phyloP scores from a whole-genome alignment of 2,113 vertebrate species.

The Alligator sinensis region DNA sequence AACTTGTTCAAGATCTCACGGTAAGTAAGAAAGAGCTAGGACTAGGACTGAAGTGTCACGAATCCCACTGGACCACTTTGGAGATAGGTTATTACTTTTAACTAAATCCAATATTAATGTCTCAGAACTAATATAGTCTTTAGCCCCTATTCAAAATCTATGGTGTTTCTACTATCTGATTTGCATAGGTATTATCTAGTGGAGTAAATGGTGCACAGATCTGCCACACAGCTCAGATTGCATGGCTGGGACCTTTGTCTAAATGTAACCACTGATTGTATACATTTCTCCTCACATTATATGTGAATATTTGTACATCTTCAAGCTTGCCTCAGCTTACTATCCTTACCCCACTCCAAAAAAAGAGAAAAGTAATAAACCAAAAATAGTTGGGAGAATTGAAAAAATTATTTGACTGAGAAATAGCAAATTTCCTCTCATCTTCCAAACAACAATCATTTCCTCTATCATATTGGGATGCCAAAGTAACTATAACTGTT shows the following conservation, averaged over 20 bases:
- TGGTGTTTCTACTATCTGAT: neutral
- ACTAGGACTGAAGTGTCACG: neutral
- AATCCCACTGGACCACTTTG: neutral
- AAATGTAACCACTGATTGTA: neutral
- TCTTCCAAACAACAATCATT: constrained; percentile 23
- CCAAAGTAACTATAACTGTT: neutral
- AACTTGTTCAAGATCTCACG: neutral
- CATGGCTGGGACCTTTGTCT: neutral
- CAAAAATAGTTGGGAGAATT: neutral
- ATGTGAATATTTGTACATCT: neutral
- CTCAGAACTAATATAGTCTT: neutral
- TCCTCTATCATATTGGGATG: neutral
- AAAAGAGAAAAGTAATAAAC: neutral
- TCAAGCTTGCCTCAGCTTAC: neutral
- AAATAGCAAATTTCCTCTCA: neutral
- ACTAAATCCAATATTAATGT: neutral
- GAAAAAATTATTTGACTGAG: neutral
- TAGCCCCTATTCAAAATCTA: neutral
- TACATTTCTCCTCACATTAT: neutral
- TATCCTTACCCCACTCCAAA: neutral
- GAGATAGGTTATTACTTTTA: neutral
- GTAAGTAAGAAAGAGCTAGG: neutral
- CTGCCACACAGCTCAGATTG: neutral
- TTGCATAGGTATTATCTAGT: neutral
- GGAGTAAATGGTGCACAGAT: neutral